These are phyloP conservation scores for Coregonus sp. DNA, from an alignment of 2,797 vertebrate species.

Conservation along the genomic window DNA sequence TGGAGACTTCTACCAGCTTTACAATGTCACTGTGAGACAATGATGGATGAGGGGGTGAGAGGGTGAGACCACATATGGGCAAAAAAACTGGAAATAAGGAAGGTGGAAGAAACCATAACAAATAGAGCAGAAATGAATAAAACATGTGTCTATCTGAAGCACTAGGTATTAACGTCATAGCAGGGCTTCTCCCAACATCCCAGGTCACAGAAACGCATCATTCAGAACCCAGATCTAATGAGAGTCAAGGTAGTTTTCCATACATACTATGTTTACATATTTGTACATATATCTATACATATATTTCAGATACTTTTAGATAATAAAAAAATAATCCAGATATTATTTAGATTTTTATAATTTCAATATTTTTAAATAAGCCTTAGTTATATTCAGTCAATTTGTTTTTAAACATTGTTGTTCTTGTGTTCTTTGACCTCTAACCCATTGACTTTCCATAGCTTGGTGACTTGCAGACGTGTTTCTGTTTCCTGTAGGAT, in stretches of 20 bases:
- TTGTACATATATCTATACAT: not conserved
- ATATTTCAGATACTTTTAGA: not conserved
- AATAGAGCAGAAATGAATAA: conserved; percentile 15
- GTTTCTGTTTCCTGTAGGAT: not conserved
- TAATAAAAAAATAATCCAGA: too few relatives aligned
- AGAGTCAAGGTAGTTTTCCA: not conserved
- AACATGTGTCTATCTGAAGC: not conserved
- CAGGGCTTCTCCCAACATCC: not conserved
- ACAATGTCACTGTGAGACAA: conserved; percentile 90
- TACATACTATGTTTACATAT: not conserved
- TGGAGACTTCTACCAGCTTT: conserved; percentile 94
- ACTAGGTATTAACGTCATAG: not conserved
- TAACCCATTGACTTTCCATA: not conserved
- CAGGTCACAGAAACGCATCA: not conserved
- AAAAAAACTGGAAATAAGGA: not conserved
- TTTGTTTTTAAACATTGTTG: not conserved
- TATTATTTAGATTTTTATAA: too few relatives aligned
- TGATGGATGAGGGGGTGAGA: conserved; percentile 74
- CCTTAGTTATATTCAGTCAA: too few relatives aligned
- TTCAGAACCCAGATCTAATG: not conserved
- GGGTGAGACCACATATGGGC: conserved; percentile 12
- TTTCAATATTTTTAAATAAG: too few relatives aligned
- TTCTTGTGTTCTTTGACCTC: not conserved
- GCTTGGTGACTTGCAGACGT: not conserved
- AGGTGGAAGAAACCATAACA: conserved; percentile 38